Evolutionary conservation across 2,113 vertebrate genomes (phyloP), one percentile per base, ranked within the genome.

Genomic region (Ptilonorhynchus violaceus): DNA sequence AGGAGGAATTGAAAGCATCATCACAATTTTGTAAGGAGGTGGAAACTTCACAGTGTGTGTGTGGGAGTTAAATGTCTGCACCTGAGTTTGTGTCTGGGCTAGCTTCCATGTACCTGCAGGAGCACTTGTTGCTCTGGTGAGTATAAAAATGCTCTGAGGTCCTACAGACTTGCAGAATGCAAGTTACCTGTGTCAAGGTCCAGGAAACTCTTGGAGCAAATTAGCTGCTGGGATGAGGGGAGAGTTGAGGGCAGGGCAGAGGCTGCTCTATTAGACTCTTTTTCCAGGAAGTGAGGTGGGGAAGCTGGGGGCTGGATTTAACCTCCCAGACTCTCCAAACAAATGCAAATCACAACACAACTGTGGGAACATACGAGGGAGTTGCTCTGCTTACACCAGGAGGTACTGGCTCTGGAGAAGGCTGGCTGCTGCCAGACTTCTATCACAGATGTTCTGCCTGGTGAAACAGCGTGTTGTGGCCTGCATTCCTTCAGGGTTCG

Each of bases 351-450:
- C 1, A 0, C 46, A 70, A 28, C 72, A 23, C 55, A 15, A n/a
- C 0, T 87, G 16, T 89, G 68, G 50, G 94, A 93, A 74, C 6
- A 2, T 52, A 3, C 0, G 80, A 92, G 83, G 88, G 92, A 94
- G 92, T 92, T 78, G 59, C 66, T 92, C 28, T 85, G 77, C 67
- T 87, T 74, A 11, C 42, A 7, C 55, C 15, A 11, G 76, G 68
- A 91, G 92, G 81, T 76, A 11, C 72, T 79, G 84, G 74, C 77
- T 91, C 74, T 63, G 59, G 50, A 67, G 62, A 66, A 41, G 77
- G 52, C 62, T 91, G 89, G 19, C 74, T 96, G 89, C 70, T 96
- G 92, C 88, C 93, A 94, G 44, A 30, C 70, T 95, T 73, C 89
- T 21, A 75, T 79, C 70, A 33, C 82, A 95, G 89, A 79, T 92